Evolutionary conservation across 2,888 invertebrate species (phyloP).

Genomic region (Eilema depressum): DNA sequence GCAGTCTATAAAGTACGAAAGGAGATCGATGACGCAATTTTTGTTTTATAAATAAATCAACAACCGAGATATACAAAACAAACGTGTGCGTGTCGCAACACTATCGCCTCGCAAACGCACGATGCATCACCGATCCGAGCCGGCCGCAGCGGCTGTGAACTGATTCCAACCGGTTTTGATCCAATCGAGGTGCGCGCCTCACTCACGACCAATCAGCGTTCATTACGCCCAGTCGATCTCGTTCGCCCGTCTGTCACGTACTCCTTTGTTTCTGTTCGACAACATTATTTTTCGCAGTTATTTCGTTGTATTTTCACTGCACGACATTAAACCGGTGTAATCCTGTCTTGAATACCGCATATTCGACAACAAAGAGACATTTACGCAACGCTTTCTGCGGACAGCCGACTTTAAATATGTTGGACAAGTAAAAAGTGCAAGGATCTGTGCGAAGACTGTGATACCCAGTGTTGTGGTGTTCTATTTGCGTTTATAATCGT

Average conservation of each 20-base stretch:
- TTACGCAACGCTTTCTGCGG: conserved; percentile 49
- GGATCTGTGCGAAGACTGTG: conserved; percentile 32
- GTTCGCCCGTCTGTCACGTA: conserved; percentile 63
- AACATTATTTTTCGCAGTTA: conserved; percentile 60
- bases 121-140: conserved; percentile 75
- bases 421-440: conserved; percentile 76
- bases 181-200: conserved; percentile 77
- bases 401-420: conserved; percentile 70
- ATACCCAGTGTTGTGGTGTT: conserved; percentile 50
- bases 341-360: conserved; percentile 50
- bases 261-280: conserved; percentile 60
- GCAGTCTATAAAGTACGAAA: neutral
- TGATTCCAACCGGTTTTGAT: conserved; percentile 79
- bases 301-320: conserved; percentile 49
- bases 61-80: conserved; percentile 43
- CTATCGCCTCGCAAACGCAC: conserved; percentile 62
- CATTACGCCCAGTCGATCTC: conserved; percentile 73
- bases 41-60: conserved; percentile 24
- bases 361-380: conserved; percentile 33
- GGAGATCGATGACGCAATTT: neutral
- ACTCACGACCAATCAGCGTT: conserved; percentile 80
- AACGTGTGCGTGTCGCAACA: conserved; percentile 62
- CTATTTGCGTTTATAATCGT: conserved; percentile 56
- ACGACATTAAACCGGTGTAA: conserved; percentile 59
- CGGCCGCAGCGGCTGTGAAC: conserved; percentile 79